These are phyloP conservation scores for Micromussa lordhowensis DNA, from an alignment of 92 coral and sea anemone species.

Conservation along the genomic window DNA sequence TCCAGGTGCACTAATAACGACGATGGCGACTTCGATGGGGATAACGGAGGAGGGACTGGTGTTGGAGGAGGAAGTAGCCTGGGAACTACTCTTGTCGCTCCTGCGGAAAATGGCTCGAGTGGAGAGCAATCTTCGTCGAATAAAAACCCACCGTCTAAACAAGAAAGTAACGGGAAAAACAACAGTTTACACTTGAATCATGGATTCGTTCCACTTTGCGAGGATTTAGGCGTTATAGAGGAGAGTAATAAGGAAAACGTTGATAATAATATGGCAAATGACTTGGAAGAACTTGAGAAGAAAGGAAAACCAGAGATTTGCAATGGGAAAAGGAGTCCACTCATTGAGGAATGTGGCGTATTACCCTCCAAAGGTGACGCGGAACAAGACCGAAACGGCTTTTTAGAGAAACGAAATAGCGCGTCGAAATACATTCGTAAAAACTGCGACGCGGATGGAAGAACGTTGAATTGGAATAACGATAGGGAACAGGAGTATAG, in stretches of 20 bases:
- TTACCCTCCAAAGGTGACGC: slow-evolving; percentile 25
- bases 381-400: slow-evolving; percentile 51
- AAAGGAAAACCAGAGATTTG: background rate
- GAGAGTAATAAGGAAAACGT: slow-evolving; percentile 87
- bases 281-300: slow-evolving; percentile 23
- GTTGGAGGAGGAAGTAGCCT: slow-evolving; percentile 53
- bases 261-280: slow-evolving; percentile 17
- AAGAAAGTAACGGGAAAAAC: slow-evolving; percentile 65
- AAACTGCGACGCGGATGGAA: slow-evolving; percentile 50
- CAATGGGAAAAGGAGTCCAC: slow-evolving; percentile 35
- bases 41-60: slow-evolving; percentile 82
- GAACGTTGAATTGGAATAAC: slow-evolving; percentile 52
- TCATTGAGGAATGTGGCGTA: slow-evolving; percentile 51
- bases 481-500: slow-evolving; percentile 15
- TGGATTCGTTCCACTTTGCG: slow-evolving; percentile 53
- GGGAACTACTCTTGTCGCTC: slow-evolving; percentile 22
- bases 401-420: slow-evolving; percentile 72
- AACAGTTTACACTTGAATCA: slow-evolving; percentile 45
- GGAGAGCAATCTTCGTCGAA: slow-evolving; percentile 30
- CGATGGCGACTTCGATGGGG: slow-evolving; percentile 93
- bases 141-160: slow-evolving; percentile 54
- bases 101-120: slow-evolving; percentile 31
- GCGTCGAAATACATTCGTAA: slow-evolving; percentile 77
- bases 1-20: slow-evolving; percentile 86
- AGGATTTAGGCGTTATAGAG: slow-evolving; percentile 65